Conservation (phyloP, 1,140 invertebrate genomes). For the Venustaconcha ellipsiformis region DNA sequence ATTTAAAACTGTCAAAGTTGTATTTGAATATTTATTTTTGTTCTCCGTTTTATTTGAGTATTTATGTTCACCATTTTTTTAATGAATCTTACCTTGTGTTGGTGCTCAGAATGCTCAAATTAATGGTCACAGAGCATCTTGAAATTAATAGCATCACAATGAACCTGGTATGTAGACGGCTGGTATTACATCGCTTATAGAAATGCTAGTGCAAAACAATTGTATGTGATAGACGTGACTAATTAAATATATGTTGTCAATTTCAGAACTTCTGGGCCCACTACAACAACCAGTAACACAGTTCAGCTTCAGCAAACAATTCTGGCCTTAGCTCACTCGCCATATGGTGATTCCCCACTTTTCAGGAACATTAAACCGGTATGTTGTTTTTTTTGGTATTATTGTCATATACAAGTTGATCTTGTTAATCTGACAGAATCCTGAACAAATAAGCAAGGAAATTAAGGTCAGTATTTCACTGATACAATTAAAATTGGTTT, state of each 20-base stretch:
- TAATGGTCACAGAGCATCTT: no score
- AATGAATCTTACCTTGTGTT: background rate
- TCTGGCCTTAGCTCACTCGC: constrained; percentile 77
- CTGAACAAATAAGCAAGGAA: no score
- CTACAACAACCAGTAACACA: constrained; percentile 44
- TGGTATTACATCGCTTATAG: background rate
- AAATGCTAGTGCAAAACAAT: background rate
- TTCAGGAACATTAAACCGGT: constrained; percentile 80
- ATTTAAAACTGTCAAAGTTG: background rate
- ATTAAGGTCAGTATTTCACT: no score
- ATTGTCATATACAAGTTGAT: no score
- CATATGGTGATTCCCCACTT: constrained; percentile 83
- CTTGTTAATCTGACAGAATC: no score
- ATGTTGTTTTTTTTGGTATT: constrained; percentile 46
- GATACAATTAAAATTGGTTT: no score
- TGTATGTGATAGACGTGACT: background rate
- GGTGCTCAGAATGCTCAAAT: background rate
- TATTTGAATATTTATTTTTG: no score
- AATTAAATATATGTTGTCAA: constrained; percentile 4
- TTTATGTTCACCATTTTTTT: no score
- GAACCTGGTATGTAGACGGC: background rate
- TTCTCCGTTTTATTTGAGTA: no score
- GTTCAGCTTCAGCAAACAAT: constrained; percentile 74
- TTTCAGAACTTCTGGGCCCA: constrained; percentile 37
- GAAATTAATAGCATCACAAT: background rate